A percentile compares a stretch with the other conserved stretches of the same genome.
phyloP scores from a whole-genome alignment of 1,140 invertebrate species.

The Elymnias hypermnestra region DNA sequence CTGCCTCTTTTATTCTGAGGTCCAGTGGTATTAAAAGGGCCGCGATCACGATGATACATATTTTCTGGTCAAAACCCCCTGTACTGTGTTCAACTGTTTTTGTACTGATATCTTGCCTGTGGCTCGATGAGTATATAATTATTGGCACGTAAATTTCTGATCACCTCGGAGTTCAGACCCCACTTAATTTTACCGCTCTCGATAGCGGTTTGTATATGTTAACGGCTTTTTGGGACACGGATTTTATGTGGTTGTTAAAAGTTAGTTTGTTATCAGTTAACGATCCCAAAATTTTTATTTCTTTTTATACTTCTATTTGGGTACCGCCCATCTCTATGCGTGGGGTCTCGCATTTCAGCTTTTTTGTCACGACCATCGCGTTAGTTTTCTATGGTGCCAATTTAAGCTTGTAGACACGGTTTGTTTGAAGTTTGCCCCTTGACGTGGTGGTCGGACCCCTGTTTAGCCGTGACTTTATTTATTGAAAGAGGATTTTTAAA shows the following conservation, averaged over 20 bases:
- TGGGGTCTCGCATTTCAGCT: slow-evolving; percentile 6
- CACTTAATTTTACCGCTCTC: slow-evolving; percentile 12
- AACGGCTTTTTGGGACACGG: slow-evolving; percentile 3
- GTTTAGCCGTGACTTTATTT: too few relatives aligned
- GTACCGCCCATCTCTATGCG: slow-evolving; percentile 12
- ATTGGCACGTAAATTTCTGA: slow-evolving; percentile 16
- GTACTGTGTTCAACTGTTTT: background rate
- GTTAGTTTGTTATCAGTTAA: slow-evolving; percentile 12
- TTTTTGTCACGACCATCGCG: slow-evolving; percentile 9
- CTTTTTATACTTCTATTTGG: background rate
- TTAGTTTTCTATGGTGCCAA: slow-evolving; percentile 14
- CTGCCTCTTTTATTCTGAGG: background rate
- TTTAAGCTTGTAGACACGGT: background rate
- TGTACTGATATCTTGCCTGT: slow-evolving; percentile 7
- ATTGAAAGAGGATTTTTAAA: too few relatives aligned
- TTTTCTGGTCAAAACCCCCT: slow-evolving; percentile 4
- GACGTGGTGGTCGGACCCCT: too few relatives aligned
- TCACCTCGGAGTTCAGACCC: slow-evolving; percentile 15
- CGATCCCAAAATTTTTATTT: slow-evolving; percentile 14
- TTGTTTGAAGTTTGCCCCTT: too few relatives aligned
- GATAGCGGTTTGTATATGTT: slow-evolving; percentile 7
- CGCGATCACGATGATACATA: background rate
- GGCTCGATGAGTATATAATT: slow-evolving; percentile 14
- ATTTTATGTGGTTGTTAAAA: slow-evolving; percentile 13
- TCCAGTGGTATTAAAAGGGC: background rate